Percentiles rank a stretch among this genome's conserved stretches.
These are phyloP conservation scores for Microplitis demolitor DNA, from an alignment of 1,140 invertebrate species.

Conservation along the genomic window DNA sequence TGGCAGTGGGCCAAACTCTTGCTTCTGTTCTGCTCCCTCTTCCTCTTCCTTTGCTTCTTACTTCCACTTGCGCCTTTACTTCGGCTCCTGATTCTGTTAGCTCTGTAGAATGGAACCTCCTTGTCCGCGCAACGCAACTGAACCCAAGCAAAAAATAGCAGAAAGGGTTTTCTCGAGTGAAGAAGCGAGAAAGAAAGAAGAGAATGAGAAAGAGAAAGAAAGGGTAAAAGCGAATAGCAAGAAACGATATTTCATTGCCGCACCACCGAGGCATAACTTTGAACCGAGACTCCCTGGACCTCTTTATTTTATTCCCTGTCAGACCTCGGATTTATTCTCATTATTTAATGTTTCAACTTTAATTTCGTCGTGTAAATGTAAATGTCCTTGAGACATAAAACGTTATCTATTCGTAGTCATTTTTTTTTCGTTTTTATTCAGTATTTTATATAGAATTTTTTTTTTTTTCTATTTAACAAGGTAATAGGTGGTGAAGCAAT, in stretches of 20 bases:
- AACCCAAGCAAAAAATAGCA: not conserved
- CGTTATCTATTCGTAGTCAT: too few species aligned
- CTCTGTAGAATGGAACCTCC: not conserved
- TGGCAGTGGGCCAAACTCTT: conserved; percentile 30
- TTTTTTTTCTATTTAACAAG: too few species aligned
- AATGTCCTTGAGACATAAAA: too few species aligned
- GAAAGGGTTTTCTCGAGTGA: too few species aligned
- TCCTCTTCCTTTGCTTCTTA: not conserved
- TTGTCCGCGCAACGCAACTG: conserved; percentile 27
- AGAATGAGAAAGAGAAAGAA: conserved; percentile 3
- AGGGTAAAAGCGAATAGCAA: conserved; percentile 17
- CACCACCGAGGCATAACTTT: conserved; percentile 26
- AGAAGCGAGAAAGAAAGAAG: not conserved
- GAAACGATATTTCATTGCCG: conserved; percentile 34
- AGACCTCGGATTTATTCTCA: conserved; percentile 4
- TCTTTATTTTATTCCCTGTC: conserved; percentile 7
- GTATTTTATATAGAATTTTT: too few species aligned
- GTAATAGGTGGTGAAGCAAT: too few species aligned
- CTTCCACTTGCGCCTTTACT: not conserved
- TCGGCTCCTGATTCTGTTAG: not conserved
- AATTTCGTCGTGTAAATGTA: not conserved
- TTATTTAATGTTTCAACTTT: conserved; percentile 24
- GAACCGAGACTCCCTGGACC: conserved; percentile 10
- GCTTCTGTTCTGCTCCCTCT: conserved; percentile 2
- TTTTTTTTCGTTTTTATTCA: too few species aligned